Base-by-base conservation (phyloP, 2,113 vertebrate genomes). In the Eclectus roratus region DNA sequence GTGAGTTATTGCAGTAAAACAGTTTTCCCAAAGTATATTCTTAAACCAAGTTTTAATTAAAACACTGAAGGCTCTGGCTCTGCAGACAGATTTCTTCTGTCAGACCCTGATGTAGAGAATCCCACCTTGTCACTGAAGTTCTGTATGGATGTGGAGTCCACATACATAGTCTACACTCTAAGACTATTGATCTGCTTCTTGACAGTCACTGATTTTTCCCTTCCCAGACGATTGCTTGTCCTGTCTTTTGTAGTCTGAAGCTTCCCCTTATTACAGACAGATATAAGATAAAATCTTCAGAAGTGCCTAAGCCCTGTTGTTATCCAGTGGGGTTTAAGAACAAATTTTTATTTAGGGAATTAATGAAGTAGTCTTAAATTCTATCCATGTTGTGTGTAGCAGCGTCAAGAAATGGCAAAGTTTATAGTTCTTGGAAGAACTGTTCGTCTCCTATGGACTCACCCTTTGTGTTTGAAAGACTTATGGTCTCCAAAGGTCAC, bases 301-400 rank as follows among this genome's bases (percentile, higher is more conserved):
- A 96, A 97, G 96, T 96, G 94, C 96, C 96, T 96, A 96, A 92
- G 88, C 89, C 85, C 92, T 84, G 77, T 92, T 87, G 81, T 56
- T 94, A 76, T 7, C 78, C 77, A 76, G 33, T 69, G 70, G 91
- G 88, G 80, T 88, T 96, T 96, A 93, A 95, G 93, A 95, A 94
- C 52, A 79, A 84, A 49, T 84, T 86, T 96, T 93, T 95, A 86
- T 91, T 64, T 92, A 81, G 49, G 73, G 86, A 79, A 68, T 60
- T 1, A 80, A 83, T 66, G 37, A 60, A 69, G 46, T 88, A 79
- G 31, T 86, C 41, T 41, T 88, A 73, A 94, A 88, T 90, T 93
- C 55, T 87, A 3, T 92, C 49, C 72, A 41, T 91, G 27, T 71
- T 85, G 55, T 78, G 71, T 60, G 65, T 85, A 90, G 69, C 88